These are phyloP conservation scores for Phocides pigmalion DNA, from an alignment of 1,140 invertebrate species.

Conservation along the genomic window DNA sequence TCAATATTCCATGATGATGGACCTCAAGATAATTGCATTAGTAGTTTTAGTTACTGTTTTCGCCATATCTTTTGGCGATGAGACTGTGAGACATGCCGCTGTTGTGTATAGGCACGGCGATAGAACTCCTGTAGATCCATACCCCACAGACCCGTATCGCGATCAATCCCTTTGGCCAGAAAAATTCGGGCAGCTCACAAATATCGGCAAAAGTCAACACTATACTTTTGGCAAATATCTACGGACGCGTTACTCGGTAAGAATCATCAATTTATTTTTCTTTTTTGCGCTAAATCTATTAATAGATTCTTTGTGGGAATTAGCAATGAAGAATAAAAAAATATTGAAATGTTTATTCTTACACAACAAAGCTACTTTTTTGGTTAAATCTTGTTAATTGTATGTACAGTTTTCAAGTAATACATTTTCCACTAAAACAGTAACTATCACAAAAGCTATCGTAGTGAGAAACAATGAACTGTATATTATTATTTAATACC, in stretches of 20 bases:
- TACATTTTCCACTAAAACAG: too few relatives aligned
- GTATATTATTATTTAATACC: too few relatives aligned
- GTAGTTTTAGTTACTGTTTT: conserved; percentile 1
- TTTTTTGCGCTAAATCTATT: too few relatives aligned
- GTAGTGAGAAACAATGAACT: too few relatives aligned
- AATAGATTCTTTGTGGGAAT: too few relatives aligned
- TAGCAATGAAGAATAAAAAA: too few relatives aligned
- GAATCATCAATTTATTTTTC: conserved; percentile 17
- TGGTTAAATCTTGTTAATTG: too few relatives aligned
- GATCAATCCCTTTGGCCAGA: conserved; percentile 89
- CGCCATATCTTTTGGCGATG: conserved; percentile 31
- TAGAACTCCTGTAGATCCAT: conserved; percentile 89
- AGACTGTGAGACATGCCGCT: conserved; percentile 61
- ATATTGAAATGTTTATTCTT: too few relatives aligned
- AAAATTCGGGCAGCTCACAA: conserved; percentile 91
- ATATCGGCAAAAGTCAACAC: conserved; percentile 91
- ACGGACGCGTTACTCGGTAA: conserved; percentile 87
- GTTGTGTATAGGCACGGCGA: conserved; percentile 92
- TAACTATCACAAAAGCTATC: too few relatives aligned
- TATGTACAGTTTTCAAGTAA: too few relatives aligned
- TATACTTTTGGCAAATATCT: conserved; percentile 91
- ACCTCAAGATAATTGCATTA: not conserved
- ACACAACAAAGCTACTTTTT: too few relatives aligned
- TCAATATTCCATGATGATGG: not conserved
- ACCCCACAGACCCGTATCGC: conserved; percentile 91